A percentile compares a stretch with the other conserved stretches of the same genome.
These are phyloP conservation scores for Hoplostethus atlanticus DNA, from an alignment of 2,797 vertebrate genomes.

Conservation along the genomic window DNA sequence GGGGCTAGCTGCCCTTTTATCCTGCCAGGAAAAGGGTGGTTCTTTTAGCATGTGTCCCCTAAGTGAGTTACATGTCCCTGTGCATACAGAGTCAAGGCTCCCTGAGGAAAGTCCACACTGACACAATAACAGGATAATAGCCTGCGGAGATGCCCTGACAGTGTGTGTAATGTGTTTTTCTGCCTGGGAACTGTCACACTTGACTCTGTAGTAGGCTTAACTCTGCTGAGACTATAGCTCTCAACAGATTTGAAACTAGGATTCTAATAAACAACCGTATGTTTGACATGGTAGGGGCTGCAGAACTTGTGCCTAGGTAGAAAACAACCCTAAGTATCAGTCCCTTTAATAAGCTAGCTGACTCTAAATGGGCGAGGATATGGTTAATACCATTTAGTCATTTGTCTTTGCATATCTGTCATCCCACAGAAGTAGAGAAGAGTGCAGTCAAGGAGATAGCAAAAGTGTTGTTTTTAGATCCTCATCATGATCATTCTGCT, in stretches of 20 bases:
- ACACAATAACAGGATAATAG: conserved; percentile 81
- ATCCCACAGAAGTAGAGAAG: no score
- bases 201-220: conserved; percentile 23
- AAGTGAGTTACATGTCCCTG: conserved; percentile 60
- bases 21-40: conserved; percentile 52
- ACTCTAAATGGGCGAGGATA: not conserved
- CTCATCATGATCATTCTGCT: not conserved
- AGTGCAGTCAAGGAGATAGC: not conserved
- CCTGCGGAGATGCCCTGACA: conserved; percentile 59
- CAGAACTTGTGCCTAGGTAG: not conserved
- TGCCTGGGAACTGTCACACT: conserved; percentile 39
- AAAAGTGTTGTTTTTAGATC: not conserved
- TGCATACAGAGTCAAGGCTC: conserved; percentile 40
- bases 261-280: not conserved
- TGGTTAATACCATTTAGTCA: not conserved
- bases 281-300: not conserved
- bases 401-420: not conserved
- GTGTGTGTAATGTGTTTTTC: conserved; percentile 73
- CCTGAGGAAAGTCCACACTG: conserved; percentile 56
- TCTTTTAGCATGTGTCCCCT: conserved; percentile 49
- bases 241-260: conserved; percentile 18
- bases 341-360: not conserved
- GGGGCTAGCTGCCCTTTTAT: conserved; percentile 64
- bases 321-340: not conserved
- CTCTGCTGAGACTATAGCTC: conserved; percentile 36